A percentile compares a stretch with the other conserved stretches of the same genome.
These are phyloP conservation scores for Xiphophorus hellerii DNA, from an alignment of 2,113 vertebrate genomes.

Conservation along the genomic window DNA sequence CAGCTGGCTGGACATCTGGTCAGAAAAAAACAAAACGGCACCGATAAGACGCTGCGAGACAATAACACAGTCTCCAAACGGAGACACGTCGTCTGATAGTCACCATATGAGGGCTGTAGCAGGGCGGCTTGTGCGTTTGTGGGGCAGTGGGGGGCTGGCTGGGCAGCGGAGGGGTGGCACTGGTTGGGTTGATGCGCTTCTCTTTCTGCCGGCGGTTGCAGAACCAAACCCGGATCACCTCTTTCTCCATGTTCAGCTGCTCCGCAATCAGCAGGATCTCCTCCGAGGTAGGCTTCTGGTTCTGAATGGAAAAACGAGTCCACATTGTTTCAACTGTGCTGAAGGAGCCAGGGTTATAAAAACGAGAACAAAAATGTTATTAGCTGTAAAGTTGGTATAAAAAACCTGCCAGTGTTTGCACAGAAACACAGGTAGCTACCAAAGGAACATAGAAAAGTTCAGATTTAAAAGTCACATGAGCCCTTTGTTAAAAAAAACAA, in stretches of 20 bases:
- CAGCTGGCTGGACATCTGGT: conserved; percentile 81
- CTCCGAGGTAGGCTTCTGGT: conserved; percentile 96
- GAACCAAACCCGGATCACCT: conserved; percentile 95
- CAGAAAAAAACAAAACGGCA: conserved; percentile 18
- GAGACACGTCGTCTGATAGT: background rate
- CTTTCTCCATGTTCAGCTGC: conserved; percentile 95
- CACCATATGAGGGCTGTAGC: conserved; percentile 87
- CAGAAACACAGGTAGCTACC: too few species aligned
- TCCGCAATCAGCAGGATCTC: conserved; percentile 92
- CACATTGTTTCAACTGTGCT: background rate
- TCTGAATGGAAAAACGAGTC: conserved; percentile 85
- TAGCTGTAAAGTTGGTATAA: background rate
- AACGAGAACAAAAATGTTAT: background rate
- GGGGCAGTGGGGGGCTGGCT: conserved; percentile 78
- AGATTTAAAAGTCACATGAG: too few species aligned
- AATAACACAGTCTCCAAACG: background rate
- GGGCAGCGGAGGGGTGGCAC: conserved; percentile 87
- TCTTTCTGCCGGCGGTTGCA: conserved; percentile 95
- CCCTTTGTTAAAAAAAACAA: too few species aligned
- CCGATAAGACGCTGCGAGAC: background rate
- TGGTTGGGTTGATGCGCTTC: conserved; percentile 92
- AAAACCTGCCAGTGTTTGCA: background rate
- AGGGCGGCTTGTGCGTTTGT: conserved; percentile 82
- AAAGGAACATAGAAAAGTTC: too few species aligned
- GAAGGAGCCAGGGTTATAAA: background rate